Evolutionary conservation across 1,140 invertebrate genomes (phyloP), one percentile per base, ranked within the genome.

Genomic region (Temnothorax longispinosus): DNA sequence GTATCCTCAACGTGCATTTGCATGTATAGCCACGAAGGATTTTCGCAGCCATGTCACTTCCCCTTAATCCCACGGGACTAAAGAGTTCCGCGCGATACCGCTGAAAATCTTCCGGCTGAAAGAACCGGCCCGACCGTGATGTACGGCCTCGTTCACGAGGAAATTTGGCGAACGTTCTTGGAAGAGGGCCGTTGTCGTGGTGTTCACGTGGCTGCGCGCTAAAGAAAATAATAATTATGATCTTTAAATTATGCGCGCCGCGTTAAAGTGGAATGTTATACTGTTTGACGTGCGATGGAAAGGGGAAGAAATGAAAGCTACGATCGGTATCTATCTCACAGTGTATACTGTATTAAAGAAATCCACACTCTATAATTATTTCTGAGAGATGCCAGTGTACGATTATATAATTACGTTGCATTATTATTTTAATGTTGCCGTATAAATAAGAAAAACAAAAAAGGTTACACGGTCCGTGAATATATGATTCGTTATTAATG

Each of bases 1-100:
- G 60, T 84, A 84, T 77, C 74, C 82, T 47, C 62, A 32, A 50
- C 41, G 11, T 69, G 35, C 72, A 78, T 85, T 85, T 85, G 82
- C 82, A 85, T 85, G 47, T 15, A 27, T 27, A 13, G 21, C 58
- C 82, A 77, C 41, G 82, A 65, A 65, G 50, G 72, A 85, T 52
- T 18, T 77, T 6, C 72, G 44, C 71, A 44, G 82, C 74, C 60
- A 54, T 65, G 82, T 76, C 82, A 78, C 82, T 85, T 85, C 50
- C 69, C 69, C n/a, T 56, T 50, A 84, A 84, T 84, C 80, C 67
- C 41, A 56, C 50, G 35, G 69, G 69, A 84, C 54, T 60, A 47
- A 82, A 75, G 69, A 60, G 54, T 84, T 84, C 69, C 80, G 80
- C 21, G 62, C 41, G 69, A 75, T 58, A 62, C 27, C 67, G 67